Conservation (phyloP, 2,888 invertebrate genomes). For the Drosophila infuscata region DNA sequence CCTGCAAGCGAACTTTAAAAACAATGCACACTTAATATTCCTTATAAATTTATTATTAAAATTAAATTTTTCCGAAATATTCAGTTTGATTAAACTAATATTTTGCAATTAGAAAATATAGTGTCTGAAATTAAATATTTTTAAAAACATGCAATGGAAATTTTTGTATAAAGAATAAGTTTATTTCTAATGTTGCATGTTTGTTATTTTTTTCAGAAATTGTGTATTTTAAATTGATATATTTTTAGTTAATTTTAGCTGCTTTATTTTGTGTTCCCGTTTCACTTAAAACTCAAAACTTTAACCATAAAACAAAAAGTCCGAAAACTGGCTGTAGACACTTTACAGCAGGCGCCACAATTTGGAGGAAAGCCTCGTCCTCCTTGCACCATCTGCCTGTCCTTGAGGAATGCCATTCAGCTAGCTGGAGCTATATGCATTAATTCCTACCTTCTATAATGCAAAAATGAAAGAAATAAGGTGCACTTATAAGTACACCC, state of each 20-base stretch:
- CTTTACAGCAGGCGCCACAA: constrained; percentile 56
- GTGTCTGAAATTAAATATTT: neutral
- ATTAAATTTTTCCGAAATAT: neutral
- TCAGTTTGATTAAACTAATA: neutral
- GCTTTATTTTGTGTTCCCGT: constrained; percentile 20
- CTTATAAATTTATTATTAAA: no score
- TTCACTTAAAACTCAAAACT: constrained; percentile 65
- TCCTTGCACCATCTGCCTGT: constrained; percentile 9
- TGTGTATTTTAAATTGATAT: constrained; percentile 4
- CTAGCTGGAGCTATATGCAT: constrained; percentile 62
- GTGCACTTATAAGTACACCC: constrained; percentile 69
- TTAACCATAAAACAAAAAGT: constrained; percentile 73
- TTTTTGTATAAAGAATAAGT: neutral
- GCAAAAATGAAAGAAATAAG: constrained; percentile 79
- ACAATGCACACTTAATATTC: neutral
- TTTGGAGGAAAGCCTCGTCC: constrained; percentile 41
- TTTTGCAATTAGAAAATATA: neutral
- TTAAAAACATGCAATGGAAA: neutral
- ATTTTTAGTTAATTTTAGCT: constrained; percentile 1
- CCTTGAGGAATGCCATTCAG: constrained; percentile 47
- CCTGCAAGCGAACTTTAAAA: neutral
- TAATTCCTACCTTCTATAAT: constrained; percentile 80
- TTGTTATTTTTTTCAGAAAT: constrained; percentile 15
- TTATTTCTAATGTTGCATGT: neutral
- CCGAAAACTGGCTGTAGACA: constrained; percentile 63